Conservation (phyloP, 2,113 vertebrate genomes). For the Carassius auratus region DNA sequence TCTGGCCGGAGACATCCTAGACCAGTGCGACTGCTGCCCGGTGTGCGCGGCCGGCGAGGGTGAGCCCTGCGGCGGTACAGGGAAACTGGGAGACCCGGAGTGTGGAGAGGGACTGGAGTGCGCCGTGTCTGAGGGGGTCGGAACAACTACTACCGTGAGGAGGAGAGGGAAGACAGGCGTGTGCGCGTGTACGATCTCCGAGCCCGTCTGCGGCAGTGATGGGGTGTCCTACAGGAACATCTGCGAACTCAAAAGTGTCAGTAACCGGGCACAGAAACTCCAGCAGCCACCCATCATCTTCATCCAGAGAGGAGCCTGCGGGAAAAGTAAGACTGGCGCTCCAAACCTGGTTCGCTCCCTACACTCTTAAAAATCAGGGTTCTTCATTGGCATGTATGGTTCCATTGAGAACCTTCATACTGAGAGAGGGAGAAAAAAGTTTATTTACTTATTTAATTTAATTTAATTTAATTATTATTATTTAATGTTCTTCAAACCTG, state of each 20-base stretch:
- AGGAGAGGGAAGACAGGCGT: constrained; percentile 77
- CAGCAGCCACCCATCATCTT: constrained; percentile 84
- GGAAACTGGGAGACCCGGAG: constrained; percentile 67
- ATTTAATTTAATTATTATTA: too few relatives aligned
- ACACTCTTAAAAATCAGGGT: background rate
- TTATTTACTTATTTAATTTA: too few relatives aligned
- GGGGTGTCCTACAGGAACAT: constrained; percentile 85
- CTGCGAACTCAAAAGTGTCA: constrained; percentile 88
- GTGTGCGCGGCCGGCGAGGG: constrained; percentile 86
- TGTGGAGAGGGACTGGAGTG: constrained; percentile 87
- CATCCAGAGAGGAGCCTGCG: constrained; percentile 90
- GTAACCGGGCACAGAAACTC: constrained; percentile 75
- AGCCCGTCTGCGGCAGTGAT: constrained; percentile 92
- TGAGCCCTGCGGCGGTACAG: constrained; percentile 77
- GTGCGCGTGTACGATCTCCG: constrained; percentile 80
- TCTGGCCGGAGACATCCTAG: constrained; percentile 73
- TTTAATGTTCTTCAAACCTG: background rate
- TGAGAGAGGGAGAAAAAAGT: background rate
- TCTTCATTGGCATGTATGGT: background rate
- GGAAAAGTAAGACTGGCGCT: constrained; percentile 76
- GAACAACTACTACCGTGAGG: constrained; percentile 80
- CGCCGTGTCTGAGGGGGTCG: constrained; percentile 73
- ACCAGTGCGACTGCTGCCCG: constrained; percentile 88
- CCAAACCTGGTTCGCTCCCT: background rate
- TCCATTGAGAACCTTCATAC: background rate